A percentile compares a stretch with the other conserved stretches of the same genome.
Evolutionary conservation across 2,113 vertebrate genomes (phyloP).

Genomic region (Pyrgilauda ruficollis): DNA sequence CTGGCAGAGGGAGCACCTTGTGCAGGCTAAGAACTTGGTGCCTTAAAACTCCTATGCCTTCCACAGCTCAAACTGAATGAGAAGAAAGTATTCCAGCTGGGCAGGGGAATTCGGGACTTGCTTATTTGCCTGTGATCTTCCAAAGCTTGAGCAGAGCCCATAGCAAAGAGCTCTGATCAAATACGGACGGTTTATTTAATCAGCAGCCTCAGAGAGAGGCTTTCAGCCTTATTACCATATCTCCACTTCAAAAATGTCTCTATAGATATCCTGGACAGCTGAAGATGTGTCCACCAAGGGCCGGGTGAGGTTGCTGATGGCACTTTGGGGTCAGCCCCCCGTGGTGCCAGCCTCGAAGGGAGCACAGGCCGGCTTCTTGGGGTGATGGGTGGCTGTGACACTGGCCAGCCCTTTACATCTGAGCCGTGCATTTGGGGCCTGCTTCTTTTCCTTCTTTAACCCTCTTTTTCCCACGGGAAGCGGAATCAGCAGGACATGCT

Average conservation of each 20-base stretch:
- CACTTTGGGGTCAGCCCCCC: accelerated
- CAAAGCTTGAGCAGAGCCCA: not conserved
- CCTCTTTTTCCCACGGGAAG: not conserved
- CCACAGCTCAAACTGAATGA: not conserved
- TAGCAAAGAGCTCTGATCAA: not conserved
- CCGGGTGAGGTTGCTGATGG: not conserved
- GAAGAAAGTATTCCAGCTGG: not conserved
- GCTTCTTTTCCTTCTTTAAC: not conserved
- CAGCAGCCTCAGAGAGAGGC: not conserved
- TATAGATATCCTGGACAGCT: not conserved
- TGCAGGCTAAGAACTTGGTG: accelerated
- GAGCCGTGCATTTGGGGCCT: accelerated
- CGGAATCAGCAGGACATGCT: accelerated
- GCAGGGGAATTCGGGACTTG: accelerated
- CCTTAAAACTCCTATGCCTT: not conserved
- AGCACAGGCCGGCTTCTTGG: accelerated
- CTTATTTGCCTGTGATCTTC: not conserved
- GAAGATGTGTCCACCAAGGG: accelerated
- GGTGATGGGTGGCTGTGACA: accelerated
- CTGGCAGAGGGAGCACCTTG: not conserved
- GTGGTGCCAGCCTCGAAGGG: not conserved
- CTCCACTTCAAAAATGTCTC: not conserved
- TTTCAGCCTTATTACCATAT: not conserved
- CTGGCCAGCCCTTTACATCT: not conserved
- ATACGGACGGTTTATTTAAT: not conserved